Conservation (phyloP, 2,888 invertebrate genomes). For the Pediacus dermestoides region DNA sequence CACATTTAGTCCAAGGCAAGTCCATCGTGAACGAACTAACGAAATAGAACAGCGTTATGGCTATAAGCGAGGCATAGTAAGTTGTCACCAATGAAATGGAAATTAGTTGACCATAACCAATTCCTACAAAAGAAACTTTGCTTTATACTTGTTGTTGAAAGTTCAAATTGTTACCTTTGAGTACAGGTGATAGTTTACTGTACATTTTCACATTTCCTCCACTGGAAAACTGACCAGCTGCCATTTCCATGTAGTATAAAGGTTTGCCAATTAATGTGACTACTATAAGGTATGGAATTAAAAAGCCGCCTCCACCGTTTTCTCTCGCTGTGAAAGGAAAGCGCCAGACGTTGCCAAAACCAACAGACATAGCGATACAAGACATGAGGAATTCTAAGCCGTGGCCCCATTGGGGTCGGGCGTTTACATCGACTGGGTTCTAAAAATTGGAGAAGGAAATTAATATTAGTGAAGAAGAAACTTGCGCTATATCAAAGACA, state of each 20-base stretch:
- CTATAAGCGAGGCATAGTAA: conserved; percentile 75
- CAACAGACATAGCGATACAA: conserved; percentile 60
- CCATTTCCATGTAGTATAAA: conserved; percentile 77
- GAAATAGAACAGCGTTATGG: conserved; percentile 70
- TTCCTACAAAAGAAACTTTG: conserved; percentile 59
- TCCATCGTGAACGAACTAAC: conserved; percentile 65
- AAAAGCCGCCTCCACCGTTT: conserved; percentile 64
- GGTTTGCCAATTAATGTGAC: conserved; percentile 66
- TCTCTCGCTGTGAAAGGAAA: conserved; percentile 62
- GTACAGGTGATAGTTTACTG: conserved; percentile 64
- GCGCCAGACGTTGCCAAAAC: conserved; percentile 63
- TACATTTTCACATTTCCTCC: conserved; percentile 69
- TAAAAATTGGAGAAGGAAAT: no score
- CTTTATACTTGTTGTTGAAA: no score
- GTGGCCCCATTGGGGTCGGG: no score
- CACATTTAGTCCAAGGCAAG: conserved; percentile 71
- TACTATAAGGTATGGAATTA: conserved; percentile 62
- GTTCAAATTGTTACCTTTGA: no score
- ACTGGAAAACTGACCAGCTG: conserved; percentile 76
- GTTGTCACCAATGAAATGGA: conserved; percentile 64
- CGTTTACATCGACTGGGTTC: no score
- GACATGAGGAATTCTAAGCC: conserved; percentile 62
- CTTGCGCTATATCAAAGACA: no score
- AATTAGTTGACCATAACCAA: conserved; percentile 65
- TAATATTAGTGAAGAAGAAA: no score